A percentile compares a stretch with the other conserved stretches of the same genome.
These are phyloP conservation scores for Brachionus rubens DNA, from an alignment of 1,140 invertebrate species.

Conservation along the genomic window DNA sequence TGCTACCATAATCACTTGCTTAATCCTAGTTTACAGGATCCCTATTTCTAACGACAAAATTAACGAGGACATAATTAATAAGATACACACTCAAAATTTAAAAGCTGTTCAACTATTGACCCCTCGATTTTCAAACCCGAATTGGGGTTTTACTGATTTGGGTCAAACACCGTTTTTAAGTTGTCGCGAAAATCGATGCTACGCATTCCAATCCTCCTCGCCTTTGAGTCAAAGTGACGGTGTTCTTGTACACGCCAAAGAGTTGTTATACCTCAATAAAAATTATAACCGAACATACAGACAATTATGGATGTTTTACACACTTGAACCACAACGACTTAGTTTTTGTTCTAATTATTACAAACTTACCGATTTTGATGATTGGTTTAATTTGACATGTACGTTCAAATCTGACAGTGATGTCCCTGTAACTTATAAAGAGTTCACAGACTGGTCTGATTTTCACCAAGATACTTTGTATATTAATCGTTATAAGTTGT, in stretches of 20 bases:
- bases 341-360: conserved; percentile 30
- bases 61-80: not conserved
- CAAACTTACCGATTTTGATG: not conserved
- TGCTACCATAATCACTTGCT: too few relatives aligned
- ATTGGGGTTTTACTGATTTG: not conserved
- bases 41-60: too few relatives aligned
- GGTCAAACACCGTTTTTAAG: not conserved
- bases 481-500: not conserved
- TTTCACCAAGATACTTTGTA: not conserved
- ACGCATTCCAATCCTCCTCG: not conserved
- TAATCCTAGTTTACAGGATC: too few relatives aligned
- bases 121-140: not conserved
- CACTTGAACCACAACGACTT: not conserved
- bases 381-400: conserved; percentile 38
- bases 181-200: not conserved
- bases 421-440: not conserved
- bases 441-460: conserved; percentile 6
- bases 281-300: not conserved
- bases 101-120: conserved; percentile 29
- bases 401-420: conserved; percentile 30
- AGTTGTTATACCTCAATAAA: not conserved
- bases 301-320: conserved; percentile 16
- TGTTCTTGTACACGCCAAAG: conserved; percentile 18
- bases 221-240: not conserved
- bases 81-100: not conserved